A percentile compares a stretch with the other conserved stretches of the same genome.
Evolutionary conservation across 2,797 vertebrate species (phyloP).

Genomic region (Malurus leucopterus): DNA sequence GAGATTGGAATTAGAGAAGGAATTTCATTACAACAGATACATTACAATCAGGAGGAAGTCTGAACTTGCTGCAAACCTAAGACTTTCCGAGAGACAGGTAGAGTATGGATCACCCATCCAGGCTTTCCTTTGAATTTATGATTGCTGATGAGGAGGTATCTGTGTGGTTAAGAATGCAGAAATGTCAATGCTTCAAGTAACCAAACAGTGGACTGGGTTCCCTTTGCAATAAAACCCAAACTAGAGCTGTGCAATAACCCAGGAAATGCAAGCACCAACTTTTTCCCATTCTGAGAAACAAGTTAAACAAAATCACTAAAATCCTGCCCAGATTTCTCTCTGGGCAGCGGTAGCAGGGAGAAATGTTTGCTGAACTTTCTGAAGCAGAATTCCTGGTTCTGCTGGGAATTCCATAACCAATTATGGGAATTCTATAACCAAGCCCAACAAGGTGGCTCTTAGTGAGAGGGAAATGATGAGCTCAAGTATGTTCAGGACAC

Average conservation of each 20-base stretch:
- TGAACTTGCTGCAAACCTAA: slow-evolving; percentile 91
- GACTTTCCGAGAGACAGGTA: slow-evolving; percentile 98
- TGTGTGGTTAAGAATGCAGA: not conserved
- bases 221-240: not conserved
- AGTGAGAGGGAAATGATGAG: not conserved
- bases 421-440: not conserved
- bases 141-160: not conserved
- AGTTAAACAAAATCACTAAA: not conserved
- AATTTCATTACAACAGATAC: slow-evolving; percentile 97
- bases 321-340: not conserved
- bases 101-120: slow-evolving; percentile 32
- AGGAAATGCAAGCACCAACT: not conserved
- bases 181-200: not conserved
- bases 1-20: slow-evolving; percentile 95
- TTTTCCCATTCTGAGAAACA: not conserved
- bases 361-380: not conserved
- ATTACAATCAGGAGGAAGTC: slow-evolving; percentile 96
- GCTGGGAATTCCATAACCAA: not conserved
- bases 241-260: not conserved
- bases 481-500: not conserved
- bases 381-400: not conserved
- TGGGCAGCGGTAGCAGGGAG: not conserved
- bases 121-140: not conserved
- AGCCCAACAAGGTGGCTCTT: not conserved
- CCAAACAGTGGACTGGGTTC: not conserved